Percentiles rank a stretch among this genome's conserved stretches.
Evolutionary conservation across 2,113 vertebrate species (phyloP).

Genomic region (Phocoena phocoena): DNA sequence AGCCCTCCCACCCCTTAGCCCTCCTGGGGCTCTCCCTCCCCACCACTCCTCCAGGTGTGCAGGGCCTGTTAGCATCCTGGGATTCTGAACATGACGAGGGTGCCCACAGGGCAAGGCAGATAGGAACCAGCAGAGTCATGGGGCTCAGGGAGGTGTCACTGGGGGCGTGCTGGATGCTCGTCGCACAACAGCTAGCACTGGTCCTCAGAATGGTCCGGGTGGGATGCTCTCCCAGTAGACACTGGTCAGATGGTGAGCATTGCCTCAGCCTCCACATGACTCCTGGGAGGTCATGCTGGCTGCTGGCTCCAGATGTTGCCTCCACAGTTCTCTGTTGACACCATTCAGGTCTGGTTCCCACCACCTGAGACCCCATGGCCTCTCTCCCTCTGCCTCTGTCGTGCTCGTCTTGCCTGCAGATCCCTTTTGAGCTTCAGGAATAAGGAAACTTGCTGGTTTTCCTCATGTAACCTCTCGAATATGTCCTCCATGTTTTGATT

Average conservation of each 20-base stretch:
- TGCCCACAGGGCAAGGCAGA: too few relatives aligned
- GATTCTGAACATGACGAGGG: neutral
- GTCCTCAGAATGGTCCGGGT: neutral
- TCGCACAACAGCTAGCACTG: too few relatives aligned
- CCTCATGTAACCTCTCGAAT: neutral
- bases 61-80: neutral
- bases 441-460: neutral
- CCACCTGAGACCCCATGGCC: neutral
- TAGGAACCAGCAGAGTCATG: too few relatives aligned
- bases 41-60: neutral
- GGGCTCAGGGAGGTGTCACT: neutral
- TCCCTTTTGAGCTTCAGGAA: neutral
- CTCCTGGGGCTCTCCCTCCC: too few relatives aligned
- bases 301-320: fast-evolving
- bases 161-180: neutral
- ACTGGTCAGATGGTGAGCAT: too few relatives aligned
- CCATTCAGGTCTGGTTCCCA: neutral
- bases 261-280: too few relatives aligned
- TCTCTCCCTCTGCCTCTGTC: neutral
- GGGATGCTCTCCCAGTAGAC: neutral
- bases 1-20: too few relatives aligned
- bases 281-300: too few relatives aligned
- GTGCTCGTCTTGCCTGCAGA: neutral
- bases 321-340: neutral
- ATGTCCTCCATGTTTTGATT: neutral